A percentile compares a stretch with the other conserved stretches of the same genome.
phyloP scores from a whole-genome alignment of 2,888 invertebrate species.

The Ariolimax columbianus region DNA sequence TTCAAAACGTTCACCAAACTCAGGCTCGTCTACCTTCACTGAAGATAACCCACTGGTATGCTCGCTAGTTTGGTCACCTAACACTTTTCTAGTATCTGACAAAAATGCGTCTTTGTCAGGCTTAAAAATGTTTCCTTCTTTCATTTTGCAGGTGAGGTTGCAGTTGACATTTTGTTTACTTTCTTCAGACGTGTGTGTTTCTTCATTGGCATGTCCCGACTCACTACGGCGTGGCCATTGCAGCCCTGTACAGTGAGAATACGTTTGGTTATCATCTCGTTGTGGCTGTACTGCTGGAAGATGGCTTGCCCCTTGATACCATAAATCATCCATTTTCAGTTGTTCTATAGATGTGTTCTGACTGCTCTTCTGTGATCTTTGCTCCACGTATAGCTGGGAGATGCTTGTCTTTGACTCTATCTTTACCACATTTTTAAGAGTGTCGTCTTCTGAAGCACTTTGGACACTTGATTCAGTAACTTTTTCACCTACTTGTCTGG shows the following conservation, averaged over 20 bases:
- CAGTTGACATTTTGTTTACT: neutral
- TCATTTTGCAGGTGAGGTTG: neutral
- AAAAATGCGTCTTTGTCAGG: neutral
- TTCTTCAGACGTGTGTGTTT: neutral
- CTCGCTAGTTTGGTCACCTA: neutral
- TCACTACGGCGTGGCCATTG: neutral
- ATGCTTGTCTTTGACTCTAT: neutral
- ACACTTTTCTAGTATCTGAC: neutral
- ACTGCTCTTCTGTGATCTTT: neutral
- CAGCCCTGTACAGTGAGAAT: neutral
- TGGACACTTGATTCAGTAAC: neutral
- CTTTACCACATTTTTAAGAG: neutral
- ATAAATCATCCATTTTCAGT: neutral
- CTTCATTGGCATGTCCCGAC: neutral
- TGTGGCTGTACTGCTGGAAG: no score
- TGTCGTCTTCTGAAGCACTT: neutral
- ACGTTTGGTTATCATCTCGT: no score
- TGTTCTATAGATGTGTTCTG: no score
- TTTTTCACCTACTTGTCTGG: neutral
- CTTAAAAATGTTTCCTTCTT: neutral
- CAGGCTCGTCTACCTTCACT: neutral
- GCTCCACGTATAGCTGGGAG: neutral
- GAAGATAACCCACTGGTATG: neutral
- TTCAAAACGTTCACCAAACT: constrained; percentile 6
- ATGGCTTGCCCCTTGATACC: neutral